Conservation (phyloP, 2,888 invertebrate species). For the Phania funesta region DNA sequence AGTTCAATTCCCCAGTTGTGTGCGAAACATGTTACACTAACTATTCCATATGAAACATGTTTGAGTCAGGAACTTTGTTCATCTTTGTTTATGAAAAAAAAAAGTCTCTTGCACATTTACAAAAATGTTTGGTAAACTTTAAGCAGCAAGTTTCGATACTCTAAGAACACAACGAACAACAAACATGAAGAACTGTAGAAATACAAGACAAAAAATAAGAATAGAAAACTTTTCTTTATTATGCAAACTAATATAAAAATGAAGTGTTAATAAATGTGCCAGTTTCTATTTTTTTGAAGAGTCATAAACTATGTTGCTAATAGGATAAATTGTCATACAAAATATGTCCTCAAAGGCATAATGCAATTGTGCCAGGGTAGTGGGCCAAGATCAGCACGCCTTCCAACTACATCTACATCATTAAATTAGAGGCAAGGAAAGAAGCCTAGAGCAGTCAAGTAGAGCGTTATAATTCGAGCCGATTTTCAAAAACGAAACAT, state of each 20-base stretch:
- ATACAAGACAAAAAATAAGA: slow-evolving; percentile 5
- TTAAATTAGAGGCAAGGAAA: too few species aligned
- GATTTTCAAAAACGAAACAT: too few species aligned
- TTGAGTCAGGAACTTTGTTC: slow-evolving; percentile 21
- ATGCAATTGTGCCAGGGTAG: neutral
- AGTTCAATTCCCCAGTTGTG: slow-evolving; percentile 3
- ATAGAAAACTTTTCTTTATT: slow-evolving; percentile 62
- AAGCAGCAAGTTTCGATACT: slow-evolving; percentile 65
- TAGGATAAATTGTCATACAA: slow-evolving; percentile 20
- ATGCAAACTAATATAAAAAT: slow-evolving; percentile 62
- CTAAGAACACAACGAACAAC: slow-evolving; percentile 38
- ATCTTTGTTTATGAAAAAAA: neutral
- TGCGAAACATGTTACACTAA: slow-evolving; percentile 28
- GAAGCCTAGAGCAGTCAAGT: too few species aligned
- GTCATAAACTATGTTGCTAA: neutral
- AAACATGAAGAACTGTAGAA: slow-evolving; percentile 15
- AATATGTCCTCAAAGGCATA: neutral
- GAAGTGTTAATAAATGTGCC: slow-evolving; percentile 62
- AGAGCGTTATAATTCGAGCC: too few species aligned
- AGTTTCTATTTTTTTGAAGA: neutral
- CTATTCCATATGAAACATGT: slow-evolving; percentile 39
- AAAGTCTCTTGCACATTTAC: slow-evolving; percentile 15
- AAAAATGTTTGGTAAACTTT: slow-evolving; percentile 59
- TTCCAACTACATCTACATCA: too few species aligned
- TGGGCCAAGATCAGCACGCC: too few species aligned